These are phyloP conservation scores for Rhynchonycteris naso DNA, from an alignment of 2,797 vertebrate species.

Conservation along the genomic window DNA sequence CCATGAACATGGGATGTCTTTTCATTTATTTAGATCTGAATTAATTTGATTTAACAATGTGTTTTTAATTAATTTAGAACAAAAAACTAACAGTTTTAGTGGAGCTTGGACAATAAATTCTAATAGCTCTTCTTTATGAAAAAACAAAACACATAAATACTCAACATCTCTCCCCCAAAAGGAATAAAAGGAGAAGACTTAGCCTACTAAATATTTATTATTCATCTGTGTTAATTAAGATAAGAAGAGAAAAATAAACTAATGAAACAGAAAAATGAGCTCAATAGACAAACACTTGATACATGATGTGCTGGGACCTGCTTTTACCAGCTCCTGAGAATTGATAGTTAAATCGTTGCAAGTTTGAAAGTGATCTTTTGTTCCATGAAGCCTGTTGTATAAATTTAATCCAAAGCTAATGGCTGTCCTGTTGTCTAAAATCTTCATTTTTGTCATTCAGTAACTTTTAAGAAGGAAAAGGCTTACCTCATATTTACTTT, in stretches of 20 bases:
- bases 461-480: slow-evolving; percentile 16
- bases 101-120: not conserved
- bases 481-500: not conserved
- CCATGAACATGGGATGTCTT: not conserved
- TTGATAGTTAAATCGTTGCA: not conserved
- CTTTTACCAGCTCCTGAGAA: not conserved
- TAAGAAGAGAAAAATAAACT: not conserved
- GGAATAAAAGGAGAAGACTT: not conserved
- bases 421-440: not conserved
- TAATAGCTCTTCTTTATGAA: not conserved
- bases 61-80: not conserved
- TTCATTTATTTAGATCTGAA: not conserved
- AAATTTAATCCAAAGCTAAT: not conserved
- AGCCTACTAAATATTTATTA: not conserved
- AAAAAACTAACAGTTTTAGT: not conserved
- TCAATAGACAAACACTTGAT: not conserved
- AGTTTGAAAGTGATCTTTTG: not conserved
- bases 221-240: not conserved
- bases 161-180: not conserved
- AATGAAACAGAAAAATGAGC: not conserved
- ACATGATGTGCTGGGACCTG: not conserved
- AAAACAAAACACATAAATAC: not conserved
- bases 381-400: not conserved
- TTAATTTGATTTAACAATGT: not conserved
- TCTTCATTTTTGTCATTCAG: slow-evolving; percentile 16